Conservation (phyloP, 2,113 vertebrate species). For the Dipodomys spectabilis region DNA sequence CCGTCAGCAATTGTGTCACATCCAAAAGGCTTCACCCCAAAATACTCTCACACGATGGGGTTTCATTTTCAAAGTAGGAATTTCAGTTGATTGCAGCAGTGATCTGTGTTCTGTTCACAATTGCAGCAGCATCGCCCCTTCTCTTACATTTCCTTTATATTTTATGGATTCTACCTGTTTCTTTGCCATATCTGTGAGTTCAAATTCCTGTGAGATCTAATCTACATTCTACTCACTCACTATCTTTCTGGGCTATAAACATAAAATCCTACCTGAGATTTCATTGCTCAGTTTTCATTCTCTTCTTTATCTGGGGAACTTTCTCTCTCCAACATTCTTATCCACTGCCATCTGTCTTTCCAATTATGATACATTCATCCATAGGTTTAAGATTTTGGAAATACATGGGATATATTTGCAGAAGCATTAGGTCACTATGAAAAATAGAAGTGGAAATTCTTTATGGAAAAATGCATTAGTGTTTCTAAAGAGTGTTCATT, state of each 20-base stretch:
- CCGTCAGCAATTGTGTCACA: accelerated
- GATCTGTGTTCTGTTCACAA: background rate
- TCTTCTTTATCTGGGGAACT: too few species aligned
- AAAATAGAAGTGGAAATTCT: background rate
- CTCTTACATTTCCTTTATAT: accelerated
- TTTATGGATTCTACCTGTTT: background rate
- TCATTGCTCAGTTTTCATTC: background rate
- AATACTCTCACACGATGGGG: background rate
- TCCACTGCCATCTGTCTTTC: background rate
- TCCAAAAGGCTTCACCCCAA: too few species aligned
- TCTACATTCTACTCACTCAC: background rate
- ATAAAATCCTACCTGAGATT: background rate
- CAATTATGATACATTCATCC: background rate
- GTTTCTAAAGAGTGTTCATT: background rate
- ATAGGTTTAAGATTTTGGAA: background rate
- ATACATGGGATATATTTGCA: background rate
- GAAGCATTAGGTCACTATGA: background rate
- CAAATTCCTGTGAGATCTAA: background rate
- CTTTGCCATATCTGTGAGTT: too few species aligned
- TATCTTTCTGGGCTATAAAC: background rate
- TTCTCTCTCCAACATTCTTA: background rate
- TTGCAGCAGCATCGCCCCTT: background rate
- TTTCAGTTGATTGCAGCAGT: background rate
- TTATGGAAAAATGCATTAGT: background rate
- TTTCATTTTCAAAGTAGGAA: background rate